phyloP scores from a whole-genome alignment of 1,140 invertebrate species.

The Saccostrea glomerata region DNA sequence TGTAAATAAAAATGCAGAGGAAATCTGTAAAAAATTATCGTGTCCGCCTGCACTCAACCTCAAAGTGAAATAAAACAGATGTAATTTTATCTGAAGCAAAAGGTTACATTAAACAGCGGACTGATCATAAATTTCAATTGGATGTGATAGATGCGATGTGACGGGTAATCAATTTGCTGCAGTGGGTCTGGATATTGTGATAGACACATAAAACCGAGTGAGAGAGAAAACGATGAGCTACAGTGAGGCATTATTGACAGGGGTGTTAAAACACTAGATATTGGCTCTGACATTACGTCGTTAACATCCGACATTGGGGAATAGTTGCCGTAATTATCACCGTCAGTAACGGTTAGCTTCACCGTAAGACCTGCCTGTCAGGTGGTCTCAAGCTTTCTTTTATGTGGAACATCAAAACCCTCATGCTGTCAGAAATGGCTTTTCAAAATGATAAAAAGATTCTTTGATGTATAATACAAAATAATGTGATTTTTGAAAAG shows the following conservation, averaged over 20 bases:
- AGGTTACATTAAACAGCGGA: conserved; percentile 25
- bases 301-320: conserved; percentile 57
- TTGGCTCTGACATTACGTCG: conserved; percentile 58
- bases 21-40: conserved; percentile 30
- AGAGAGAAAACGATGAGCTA: conserved; percentile 48
- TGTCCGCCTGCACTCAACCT: conserved; percentile 38
- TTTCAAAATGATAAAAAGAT: conserved; percentile 40
- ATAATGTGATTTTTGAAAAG: conserved; percentile 33
- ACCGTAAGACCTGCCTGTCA: conserved; percentile 49
- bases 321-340: conserved; percentile 58
- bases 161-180: conserved; percentile 51
- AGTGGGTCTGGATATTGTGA: conserved; percentile 47
- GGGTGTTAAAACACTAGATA: conserved; percentile 59
- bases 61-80: conserved; percentile 37
- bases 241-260: conserved; percentile 50
- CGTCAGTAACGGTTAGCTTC: conserved; percentile 53
- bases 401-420: conserved; percentile 54
- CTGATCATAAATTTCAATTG: conserved; percentile 31
- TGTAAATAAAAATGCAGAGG: neutral
- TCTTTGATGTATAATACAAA: conserved; percentile 56
- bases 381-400: conserved; percentile 55
- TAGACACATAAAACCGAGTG: conserved; percentile 49
- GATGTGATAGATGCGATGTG: conserved; percentile 41
- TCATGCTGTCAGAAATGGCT: conserved; percentile 46
- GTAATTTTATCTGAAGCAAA: conserved; percentile 36